phyloP scores from a whole-genome alignment of 2,888 invertebrate species.

The Melanostoma mellinum region DNA sequence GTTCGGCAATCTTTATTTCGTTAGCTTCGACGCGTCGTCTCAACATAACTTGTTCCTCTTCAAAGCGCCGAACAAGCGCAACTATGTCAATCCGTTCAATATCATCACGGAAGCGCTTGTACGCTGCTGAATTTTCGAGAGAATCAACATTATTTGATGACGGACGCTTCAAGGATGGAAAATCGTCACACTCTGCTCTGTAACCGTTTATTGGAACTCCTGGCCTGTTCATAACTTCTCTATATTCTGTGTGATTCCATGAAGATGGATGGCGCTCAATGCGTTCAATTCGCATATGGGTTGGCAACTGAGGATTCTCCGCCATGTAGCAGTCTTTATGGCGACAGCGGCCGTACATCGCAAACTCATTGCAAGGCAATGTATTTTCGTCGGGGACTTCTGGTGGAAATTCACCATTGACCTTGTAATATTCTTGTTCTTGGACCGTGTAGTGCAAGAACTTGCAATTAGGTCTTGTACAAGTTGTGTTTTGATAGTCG shows the following conservation, averaged over 20 bases:
- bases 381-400: conserved; percentile 64
- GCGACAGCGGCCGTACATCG: conserved; percentile 68
- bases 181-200: conserved; percentile 59
- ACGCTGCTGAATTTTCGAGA: conserved; percentile 54
- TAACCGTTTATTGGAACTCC: conserved; percentile 46
- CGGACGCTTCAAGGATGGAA: conserved; percentile 65
- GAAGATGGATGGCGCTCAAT: conserved; percentile 45
- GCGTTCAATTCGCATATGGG: conserved; percentile 31
- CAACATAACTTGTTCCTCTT: conserved; percentile 75
- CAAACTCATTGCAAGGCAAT: conserved; percentile 78
- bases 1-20: conserved; percentile 83
- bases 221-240: conserved; percentile 38
- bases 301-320: conserved; percentile 18
- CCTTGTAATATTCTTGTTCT: conserved; percentile 89
- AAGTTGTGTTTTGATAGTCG: conserved; percentile 89
- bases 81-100: conserved; percentile 74
- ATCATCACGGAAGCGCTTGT: conserved; percentile 74
- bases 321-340: conserved; percentile 68
- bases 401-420: conserved; percentile 87
- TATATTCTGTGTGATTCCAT: conserved; percentile 66
- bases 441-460: conserved; percentile 90
- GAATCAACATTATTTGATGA: conserved; percentile 41
- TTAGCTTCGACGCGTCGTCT: conserved; percentile 75
- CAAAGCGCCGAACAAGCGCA: conserved; percentile 74
- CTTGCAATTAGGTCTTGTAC: conserved; percentile 87